These are phyloP conservation scores for Itoplectis maculator DNA, from an alignment of 2,888 invertebrate genomes.

Conservation along the genomic window DNA sequence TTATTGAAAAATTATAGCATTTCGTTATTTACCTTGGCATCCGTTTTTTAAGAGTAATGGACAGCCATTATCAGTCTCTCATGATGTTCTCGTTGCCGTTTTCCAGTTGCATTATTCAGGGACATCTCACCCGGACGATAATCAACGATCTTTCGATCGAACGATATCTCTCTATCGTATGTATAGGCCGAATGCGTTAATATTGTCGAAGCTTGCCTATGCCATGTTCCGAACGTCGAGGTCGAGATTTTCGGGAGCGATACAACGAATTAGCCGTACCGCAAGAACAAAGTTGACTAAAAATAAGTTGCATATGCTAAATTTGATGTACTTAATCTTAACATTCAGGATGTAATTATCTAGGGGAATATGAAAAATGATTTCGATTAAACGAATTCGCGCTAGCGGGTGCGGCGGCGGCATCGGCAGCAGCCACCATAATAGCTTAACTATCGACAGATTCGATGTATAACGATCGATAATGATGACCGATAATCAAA, in stretches of 20 bases:
- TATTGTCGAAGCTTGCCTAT: constrained; percentile 7
- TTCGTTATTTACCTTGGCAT: not conserved
- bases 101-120: constrained; percentile 23
- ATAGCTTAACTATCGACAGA: not conserved
- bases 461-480: not conserved
- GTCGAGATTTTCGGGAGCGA: constrained; percentile 8
- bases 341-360: not conserved
- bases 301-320: not conserved
- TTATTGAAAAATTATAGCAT: not conserved
- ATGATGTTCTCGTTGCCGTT: constrained; percentile 2
- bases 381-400: not conserved
- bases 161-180: constrained; percentile 51
- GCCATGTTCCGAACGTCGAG: constrained; percentile 41
- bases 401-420: no score
- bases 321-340: not conserved
- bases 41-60: not conserved
- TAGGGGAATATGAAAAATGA: not conserved
- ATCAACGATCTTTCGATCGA: constrained; percentile 34
- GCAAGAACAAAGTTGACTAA: no score
- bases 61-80: not conserved
- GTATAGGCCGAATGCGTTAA: constrained; percentile 61
- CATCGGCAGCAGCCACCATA: no score
- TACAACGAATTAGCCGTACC: not conserved
- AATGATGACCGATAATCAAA: constrained; percentile 5
- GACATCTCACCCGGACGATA: not conserved